These are phyloP conservation scores for Peromyscus leucopus DNA, from an alignment of 2,113 vertebrate species.

Conservation along the genomic window DNA sequence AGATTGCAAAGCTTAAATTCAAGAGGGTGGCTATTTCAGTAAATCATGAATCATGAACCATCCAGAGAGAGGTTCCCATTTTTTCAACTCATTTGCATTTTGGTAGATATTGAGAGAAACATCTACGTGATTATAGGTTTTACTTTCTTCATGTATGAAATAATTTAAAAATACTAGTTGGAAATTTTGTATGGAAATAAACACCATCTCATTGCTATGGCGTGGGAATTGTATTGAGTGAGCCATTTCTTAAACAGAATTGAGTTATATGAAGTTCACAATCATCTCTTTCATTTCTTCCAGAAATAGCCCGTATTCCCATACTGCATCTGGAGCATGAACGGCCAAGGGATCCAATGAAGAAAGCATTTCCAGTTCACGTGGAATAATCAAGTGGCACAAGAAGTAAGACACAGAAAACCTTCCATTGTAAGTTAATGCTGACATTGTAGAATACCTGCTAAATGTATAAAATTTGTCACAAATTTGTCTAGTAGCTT, in stretches of 20 bases:
- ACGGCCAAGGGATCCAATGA: neutral
- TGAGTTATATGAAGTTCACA: neutral
- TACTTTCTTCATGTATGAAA: conserved; percentile 16
- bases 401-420: neutral
- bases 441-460: neutral
- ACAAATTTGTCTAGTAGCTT: neutral
- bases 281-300: neutral
- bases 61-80: neutral
- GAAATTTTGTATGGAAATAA: neutral
- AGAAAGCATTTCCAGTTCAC: conserved; percentile 47
- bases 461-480: neutral
- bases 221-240: neutral
- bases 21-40: neutral
- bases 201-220: neutral
- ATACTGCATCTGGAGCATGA: neutral
- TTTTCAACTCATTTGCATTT: neutral
- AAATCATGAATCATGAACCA: neutral
- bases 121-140: neutral
- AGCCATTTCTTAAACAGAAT: neutral
- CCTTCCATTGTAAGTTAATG: conserved; percentile 25
- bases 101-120: conserved; percentile 11
- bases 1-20: neutral
- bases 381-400: neutral
- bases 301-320: neutral
- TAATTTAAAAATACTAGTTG: conserved; percentile 25